Base-by-base conservation (phyloP, 1,140 invertebrate species). In the Apocrypta bakeri region DNA sequence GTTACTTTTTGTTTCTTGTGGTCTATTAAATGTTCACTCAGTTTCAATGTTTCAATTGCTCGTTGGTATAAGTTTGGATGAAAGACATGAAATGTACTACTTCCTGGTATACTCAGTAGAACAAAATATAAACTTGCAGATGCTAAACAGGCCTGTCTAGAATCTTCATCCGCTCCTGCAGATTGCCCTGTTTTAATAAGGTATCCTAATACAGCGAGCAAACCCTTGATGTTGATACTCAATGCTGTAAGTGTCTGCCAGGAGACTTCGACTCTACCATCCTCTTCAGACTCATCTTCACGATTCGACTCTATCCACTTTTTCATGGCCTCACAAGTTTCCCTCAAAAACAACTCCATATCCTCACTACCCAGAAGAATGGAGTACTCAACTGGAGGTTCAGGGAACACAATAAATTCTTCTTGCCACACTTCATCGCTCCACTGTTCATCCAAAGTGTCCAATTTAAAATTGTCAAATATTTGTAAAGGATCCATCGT, bases 1-100 rank as follows among this genome's bases (percentile, higher is more conserved):
- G 81, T 48, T 69, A 69, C 64, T 79, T 83, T 85, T 24, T 14
- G 73, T 37, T 8, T 85, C 84, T 86, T 63, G 68, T 12, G 1
- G 9, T 27, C 75, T 25, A 88, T 48, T 27, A 93, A 81, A 27
- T 87, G 82, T 12, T 88, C 85, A 4, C 89, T 84, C 1, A 93
- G 81, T 84, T 90, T 93, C 14, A 94, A 86, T 6, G 91, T 91
- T 75, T 94, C 92, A 1, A 94, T 85, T 0, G 93, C 88, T 81
- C 90, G 89, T 33, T 92, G 85, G 85, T 93, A 95, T 11, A 95
- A 85, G 61, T 93, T 92, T 3, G 93, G 91, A 84, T 94, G 93
- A 86, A 94, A 95, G 1, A 95, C 88, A 61, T 93, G 88, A 86
- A 93, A 94, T 3, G 93, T 93, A 69, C 89, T 91, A 83, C 94